Base-by-base conservation (phyloP, 2,113 vertebrate genomes). In the Bambusicola thoracicus region DNA sequence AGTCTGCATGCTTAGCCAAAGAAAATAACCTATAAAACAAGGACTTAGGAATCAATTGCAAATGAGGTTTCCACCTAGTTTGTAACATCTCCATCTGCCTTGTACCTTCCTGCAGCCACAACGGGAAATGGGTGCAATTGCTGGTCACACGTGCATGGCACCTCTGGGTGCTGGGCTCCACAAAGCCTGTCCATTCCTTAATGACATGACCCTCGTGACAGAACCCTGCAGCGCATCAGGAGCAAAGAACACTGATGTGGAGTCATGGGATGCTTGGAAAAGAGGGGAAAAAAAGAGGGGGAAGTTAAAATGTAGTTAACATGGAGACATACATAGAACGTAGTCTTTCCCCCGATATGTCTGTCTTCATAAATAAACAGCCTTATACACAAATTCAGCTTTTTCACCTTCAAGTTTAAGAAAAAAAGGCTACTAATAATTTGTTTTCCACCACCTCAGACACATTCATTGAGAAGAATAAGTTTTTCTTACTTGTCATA, bases 141-240 rank as follows among this genome's bases (percentile, higher is more conserved):
- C 27, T 58, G n/a, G 18, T 87, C 2, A 21, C 58, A 49, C 8
- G 20, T 0, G 0, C 24, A 66, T 9, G 29, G 19, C 16, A 25
- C 34, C 62, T 81, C 24, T 68, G 46, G 56, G n/a, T 19, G 58
- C n/a, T 25, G 9, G 22, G 10, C 36, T 82, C 55, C 53, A 75
- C 55, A 81, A 61, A 74, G 27, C 6, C 32, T 63, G 8, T 21
- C 25, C n/a, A 69, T 87, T 93, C 43, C 78, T 79, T 69, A 66
- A 77, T 27, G 61, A 30, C 8, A 25, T 5, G 4, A 30, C 18
- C 65, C 4, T 10, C 21, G 38, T 0, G 12, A 69, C 24, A 72
- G 30, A 79, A 40, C 19, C 49, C 32, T 72, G 58, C 13, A 61
- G 43, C 1, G 1, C 25, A 13, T 13, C 13, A 9, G 7, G 7